A percentile compares a stretch with the other conserved stretches of the same genome.
Evolutionary conservation across 1,140 invertebrate genomes (phyloP).

Genomic region (Sitophilus oryzae): DNA sequence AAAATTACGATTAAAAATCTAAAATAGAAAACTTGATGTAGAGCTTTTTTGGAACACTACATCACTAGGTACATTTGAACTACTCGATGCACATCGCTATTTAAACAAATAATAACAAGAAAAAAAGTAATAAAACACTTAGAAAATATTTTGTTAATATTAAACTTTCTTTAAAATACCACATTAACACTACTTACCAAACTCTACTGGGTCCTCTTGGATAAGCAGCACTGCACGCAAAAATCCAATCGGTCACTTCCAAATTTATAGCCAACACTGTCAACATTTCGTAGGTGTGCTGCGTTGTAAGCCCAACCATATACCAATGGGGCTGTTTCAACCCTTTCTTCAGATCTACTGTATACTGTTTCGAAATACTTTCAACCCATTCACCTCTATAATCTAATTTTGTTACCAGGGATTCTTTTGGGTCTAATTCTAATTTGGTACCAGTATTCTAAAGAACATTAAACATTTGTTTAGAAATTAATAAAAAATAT

Average conservation of each 20-base stretch:
- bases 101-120: too few relatives aligned
- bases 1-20: too few relatives aligned
- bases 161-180: too few relatives aligned
- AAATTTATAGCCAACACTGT: constrained; percentile 57
- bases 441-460: constrained; percentile 37
- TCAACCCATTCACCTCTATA: constrained; percentile 48
- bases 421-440: background rate
- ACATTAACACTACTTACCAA: constrained; percentile 51
- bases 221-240: constrained; percentile 57
- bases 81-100: too few relatives aligned
- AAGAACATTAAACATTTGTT: background rate
- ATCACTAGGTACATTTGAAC: too few relatives aligned
- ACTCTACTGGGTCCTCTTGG: constrained; percentile 49
- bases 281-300: constrained; percentile 50
- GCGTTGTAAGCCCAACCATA: constrained; percentile 54
- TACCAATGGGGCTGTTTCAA: constrained; percentile 45
- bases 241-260: constrained; percentile 64
- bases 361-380: constrained; percentile 43
- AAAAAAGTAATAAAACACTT: too few relatives aligned
- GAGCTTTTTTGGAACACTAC: too few relatives aligned
- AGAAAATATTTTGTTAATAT: too few relatives aligned
- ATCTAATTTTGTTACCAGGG: constrained; percentile 22
- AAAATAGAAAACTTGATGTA: too few relatives aligned
- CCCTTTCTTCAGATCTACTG: constrained; percentile 40
- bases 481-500: too few relatives aligned